Percentiles rank a stretch among this genome's conserved stretches.
Evolutionary conservation across 2,888 invertebrate genomes (phyloP).

Genomic region (Diploptera punctata): DNA sequence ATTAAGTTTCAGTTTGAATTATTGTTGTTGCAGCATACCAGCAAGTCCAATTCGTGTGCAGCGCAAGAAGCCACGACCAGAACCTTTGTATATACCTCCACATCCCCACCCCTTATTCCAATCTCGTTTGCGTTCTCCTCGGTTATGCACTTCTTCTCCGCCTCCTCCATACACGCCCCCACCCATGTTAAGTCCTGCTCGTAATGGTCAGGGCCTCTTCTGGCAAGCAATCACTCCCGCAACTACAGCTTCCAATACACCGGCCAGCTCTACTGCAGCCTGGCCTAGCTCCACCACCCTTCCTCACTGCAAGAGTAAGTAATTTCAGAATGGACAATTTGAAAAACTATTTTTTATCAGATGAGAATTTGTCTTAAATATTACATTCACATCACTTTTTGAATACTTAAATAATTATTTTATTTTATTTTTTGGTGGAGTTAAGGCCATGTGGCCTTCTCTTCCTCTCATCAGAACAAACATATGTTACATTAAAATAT

Average conservation of each 20-base stretch:
- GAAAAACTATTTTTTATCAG: too few relatives aligned
- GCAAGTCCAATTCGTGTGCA: conserved; percentile 66
- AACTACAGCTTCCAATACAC: conserved; percentile 45
- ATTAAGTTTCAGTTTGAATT: too few relatives aligned
- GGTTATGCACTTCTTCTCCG: conserved; percentile 51
- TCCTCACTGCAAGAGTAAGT: conserved; percentile 33
- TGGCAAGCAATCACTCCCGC: conserved; percentile 57
- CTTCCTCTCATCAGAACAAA: too few relatives aligned
- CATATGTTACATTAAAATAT: too few relatives aligned
- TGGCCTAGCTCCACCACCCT: conserved; percentile 53
- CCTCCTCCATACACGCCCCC: conserved; percentile 86
- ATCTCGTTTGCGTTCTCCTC: conserved; percentile 61
- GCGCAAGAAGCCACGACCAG: conserved; percentile 59
- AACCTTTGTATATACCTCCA: conserved; percentile 47
- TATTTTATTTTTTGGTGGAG: too few relatives aligned
- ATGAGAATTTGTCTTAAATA: too few relatives aligned
- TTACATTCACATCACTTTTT: too few relatives aligned
- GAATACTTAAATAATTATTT: too few relatives aligned
- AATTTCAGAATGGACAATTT: too few relatives aligned
- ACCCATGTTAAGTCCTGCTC: conserved; percentile 91
- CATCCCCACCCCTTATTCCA: conserved; percentile 56
- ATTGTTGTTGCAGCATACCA: conserved; percentile 66
- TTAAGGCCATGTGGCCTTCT: too few relatives aligned
- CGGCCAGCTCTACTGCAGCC: conserved; percentile 48
- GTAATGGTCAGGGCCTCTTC: conserved; percentile 87